Evolutionary conservation across 2,888 invertebrate genomes (phyloP), one percentile per base, ranked within the genome.

Genomic region (Horisme vitalbata): DNA sequence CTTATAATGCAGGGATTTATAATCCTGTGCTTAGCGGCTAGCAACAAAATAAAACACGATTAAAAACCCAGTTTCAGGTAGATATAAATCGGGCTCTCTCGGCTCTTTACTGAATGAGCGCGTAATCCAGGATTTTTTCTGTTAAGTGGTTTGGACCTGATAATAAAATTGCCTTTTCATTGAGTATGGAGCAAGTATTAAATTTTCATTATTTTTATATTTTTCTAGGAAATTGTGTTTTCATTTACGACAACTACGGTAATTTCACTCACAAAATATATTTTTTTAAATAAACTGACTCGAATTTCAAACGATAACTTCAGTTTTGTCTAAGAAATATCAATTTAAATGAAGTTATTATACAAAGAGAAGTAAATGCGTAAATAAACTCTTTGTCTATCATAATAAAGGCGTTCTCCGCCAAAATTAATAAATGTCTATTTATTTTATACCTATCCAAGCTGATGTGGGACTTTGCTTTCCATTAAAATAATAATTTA

Each of bases 401-500:
- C 10, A 8, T 34, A 27, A 38, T 33, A 39, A 41, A 36, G 32
- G 26, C 14, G 39, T 45, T 45, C 38, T 18, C 18, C 6, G 12
- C n/a, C 9, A 15, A 34, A 31, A 45, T 46, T 32, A 37, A 34
- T 41, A 26, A 41, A 10, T 41, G 41, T 27, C 37, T 48, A 41
- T 44, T 39, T 44, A 48, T 43, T 28, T 45, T 30, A 45, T 5
- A n/a, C n/a, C n/a, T 33, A 28, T 13, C 26, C 18, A 32, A 45
- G 35, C 27, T 28, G 37, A 14, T 11, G 39, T 37, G 32, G 24
- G 43, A 44, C 49, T 58, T 55, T 41, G 45, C 52, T 54, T 54
- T 57, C 45, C 57, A 48, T 59, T 59, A 56, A 41, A 53, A 52
- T 55, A 54, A 52, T 47, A 53, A 57, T 52, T 52, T 45, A 55